Percentiles rank a stretch among this genome's conserved stretches.
These are phyloP conservation scores for Urocolius indicus DNA, from an alignment of 2,113 vertebrate species.

Conservation along the genomic window DNA sequence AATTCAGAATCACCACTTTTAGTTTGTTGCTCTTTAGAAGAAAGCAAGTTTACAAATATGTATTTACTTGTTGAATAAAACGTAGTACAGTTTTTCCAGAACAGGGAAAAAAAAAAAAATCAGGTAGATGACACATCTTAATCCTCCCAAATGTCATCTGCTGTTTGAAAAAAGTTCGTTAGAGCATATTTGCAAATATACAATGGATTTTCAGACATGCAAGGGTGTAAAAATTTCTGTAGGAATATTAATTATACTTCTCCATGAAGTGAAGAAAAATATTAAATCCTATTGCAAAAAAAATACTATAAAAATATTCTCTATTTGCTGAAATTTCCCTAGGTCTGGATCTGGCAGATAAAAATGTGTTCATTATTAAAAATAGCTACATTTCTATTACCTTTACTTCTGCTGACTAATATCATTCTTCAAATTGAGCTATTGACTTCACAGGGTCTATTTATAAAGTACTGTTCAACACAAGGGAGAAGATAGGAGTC, in stretches of 20 bases:
- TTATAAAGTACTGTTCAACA: neutral
- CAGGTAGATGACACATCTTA: too few relatives aligned
- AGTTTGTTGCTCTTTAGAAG: neutral
- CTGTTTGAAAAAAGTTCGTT: neutral
- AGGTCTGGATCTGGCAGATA: neutral
- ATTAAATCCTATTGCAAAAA: neutral
- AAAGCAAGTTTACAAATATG: neutral
- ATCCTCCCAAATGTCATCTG: neutral
- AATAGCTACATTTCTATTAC: conserved; percentile 1
- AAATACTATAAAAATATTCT: too few relatives aligned
- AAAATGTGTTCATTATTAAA: conserved; percentile 2
- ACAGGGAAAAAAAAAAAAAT: neutral
- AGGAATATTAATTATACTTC: neutral
- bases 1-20: neutral
- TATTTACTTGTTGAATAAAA: neutral
- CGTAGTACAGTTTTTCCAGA: neutral
- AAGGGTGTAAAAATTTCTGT: neutral
- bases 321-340: neutral
- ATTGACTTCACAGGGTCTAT: neutral
- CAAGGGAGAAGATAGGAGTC: neutral
- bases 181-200: neutral
- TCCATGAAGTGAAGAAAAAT: neutral
- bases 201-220: neutral
- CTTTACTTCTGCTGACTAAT: conserved; percentile 12
- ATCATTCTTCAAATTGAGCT: neutral